These are phyloP conservation scores for Tyria jacobaeae DNA, from an alignment of 2,888 invertebrate genomes.

Conservation along the genomic window DNA sequence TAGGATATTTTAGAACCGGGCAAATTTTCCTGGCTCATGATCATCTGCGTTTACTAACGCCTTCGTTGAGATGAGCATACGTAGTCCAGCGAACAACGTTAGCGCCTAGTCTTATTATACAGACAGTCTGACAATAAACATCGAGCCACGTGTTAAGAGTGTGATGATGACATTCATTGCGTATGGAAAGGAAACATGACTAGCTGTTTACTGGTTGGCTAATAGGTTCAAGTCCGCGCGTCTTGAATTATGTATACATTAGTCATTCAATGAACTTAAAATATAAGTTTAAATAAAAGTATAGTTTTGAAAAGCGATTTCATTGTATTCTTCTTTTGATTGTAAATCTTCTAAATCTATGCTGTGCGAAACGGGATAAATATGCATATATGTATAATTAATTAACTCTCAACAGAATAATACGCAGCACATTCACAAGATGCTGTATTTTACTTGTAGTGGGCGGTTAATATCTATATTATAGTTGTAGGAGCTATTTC, in stretches of 20 bases:
- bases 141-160: neutral
- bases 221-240: neutral
- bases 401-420: neutral
- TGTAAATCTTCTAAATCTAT: neutral
- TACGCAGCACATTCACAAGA: neutral
- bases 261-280: neutral
- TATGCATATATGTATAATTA: neutral
- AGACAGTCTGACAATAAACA: conserved; percentile 3
- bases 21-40: neutral
- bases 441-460: neutral
- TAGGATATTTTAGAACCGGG: neutral
- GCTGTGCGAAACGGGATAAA: neutral
- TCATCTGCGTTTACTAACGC: neutral
- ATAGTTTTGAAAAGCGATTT: too few relatives aligned
- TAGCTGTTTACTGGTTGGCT: neutral
- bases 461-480: neutral
- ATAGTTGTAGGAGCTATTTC: neutral
- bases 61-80: neutral
- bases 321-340: too few relatives aligned
- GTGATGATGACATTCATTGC: neutral
- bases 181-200: neutral
- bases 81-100: neutral
- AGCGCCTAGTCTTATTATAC: neutral
- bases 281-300: too few relatives aligned
- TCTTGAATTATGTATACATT: neutral